phyloP scores from a whole-genome alignment of 2,888 invertebrate genomes.

The Dysmachus trigonus region DNA sequence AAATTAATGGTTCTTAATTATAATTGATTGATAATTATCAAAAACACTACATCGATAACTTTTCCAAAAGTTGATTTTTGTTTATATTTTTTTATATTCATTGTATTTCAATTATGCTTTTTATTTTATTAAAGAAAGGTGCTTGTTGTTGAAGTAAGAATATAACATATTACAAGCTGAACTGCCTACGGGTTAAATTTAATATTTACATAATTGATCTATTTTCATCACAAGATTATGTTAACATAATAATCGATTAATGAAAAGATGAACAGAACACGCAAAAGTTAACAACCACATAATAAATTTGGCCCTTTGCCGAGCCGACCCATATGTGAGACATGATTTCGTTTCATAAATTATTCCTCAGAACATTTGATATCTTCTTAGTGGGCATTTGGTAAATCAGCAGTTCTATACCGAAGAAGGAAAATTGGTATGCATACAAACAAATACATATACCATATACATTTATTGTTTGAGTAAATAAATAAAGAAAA shows the following conservation, averaged over 20 bases:
- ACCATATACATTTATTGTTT: background rate
- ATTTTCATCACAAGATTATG: background rate
- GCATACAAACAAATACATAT: background rate
- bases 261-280: background rate
- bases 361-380: background rate
- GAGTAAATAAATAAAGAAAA: background rate
- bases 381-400: background rate
- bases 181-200: background rate
- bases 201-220: background rate
- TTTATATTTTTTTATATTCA: background rate
- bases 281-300: background rate
- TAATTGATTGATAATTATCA: too few relatives aligned
- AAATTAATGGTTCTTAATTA: too few relatives aligned
- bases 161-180: background rate
- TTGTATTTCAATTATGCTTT: background rate
- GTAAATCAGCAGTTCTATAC: background rate
- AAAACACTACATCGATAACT: too few relatives aligned
- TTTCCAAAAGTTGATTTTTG: background rate
- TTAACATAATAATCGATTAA: background rate
- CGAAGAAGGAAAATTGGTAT: background rate
- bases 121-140: background rate
- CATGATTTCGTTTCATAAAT: background rate
- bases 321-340: background rate
- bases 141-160: background rate
- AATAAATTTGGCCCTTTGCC: background rate